phyloP scores from a whole-genome alignment of 2,797 vertebrate species.

The Erethizon dorsatum region DNA sequence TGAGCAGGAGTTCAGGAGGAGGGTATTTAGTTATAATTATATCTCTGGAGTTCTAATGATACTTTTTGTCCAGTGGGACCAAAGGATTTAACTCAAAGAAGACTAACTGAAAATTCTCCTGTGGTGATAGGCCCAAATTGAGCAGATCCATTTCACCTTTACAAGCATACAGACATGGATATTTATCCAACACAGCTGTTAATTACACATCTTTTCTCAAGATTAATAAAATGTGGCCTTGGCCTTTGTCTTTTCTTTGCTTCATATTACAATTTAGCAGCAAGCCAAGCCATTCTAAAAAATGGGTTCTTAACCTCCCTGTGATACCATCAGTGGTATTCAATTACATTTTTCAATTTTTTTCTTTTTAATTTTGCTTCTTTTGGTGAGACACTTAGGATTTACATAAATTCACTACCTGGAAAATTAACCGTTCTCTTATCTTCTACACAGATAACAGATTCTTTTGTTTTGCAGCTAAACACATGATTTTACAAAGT shows the following conservation, averaged over 20 bases:
- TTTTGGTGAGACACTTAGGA: neutral
- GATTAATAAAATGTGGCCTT: conserved; percentile 79
- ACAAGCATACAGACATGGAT: conserved; percentile 71
- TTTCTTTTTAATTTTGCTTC: neutral
- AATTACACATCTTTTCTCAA: conserved; percentile 77
- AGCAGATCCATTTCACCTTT: conserved; percentile 65
- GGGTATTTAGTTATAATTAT: neutral
- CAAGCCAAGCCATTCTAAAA: neutral
- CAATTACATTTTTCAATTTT: conserved; percentile 70
- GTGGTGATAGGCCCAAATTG: neutral
- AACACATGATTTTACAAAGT: conserved; percentile 20
- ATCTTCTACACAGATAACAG: neutral
- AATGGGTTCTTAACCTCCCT: conserved; percentile 59
- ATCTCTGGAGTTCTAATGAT: neutral
- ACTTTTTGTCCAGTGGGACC: neutral
- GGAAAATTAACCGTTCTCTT: conserved; percentile 49
- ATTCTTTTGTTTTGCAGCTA: neutral
- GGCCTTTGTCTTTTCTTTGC: conserved; percentile 76
- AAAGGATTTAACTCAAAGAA: neutral
- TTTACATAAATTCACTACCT: conserved; percentile 35
- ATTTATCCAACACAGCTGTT: conserved; percentile 72
- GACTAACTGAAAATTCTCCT: neutral
- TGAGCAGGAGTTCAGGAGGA: neutral
- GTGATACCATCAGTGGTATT: conserved; percentile 48
- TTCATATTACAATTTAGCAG: conserved; percentile 74